These are phyloP conservation scores for Xenops minutus DNA, from an alignment of 2,797 vertebrate genomes.

Conservation along the genomic window DNA sequence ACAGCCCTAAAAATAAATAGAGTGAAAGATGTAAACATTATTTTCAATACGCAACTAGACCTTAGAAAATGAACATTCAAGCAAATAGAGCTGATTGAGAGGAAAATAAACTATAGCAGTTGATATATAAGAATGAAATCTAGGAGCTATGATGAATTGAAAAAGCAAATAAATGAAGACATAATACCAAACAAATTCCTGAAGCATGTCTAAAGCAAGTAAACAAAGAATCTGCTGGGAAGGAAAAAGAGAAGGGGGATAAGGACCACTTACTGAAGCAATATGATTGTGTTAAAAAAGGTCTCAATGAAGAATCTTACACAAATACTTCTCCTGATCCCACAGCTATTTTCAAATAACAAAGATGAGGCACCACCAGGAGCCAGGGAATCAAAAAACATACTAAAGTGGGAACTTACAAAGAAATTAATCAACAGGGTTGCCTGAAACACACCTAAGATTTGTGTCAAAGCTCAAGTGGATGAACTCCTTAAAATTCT, in stretches of 20 bases:
- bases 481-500: not conserved
- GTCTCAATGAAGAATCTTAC: not conserved
- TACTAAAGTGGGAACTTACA: not conserved
- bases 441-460: not conserved
- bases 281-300: not conserved
- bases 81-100: not conserved
- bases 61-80: not conserved
- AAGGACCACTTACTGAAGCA: not conserved
- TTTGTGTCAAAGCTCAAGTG: not conserved
- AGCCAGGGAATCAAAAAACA: not conserved
- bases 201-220: not conserved
- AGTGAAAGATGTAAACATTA: not conserved
- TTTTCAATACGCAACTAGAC: not conserved
- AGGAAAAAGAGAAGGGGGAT: not conserved
- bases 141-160: not conserved
- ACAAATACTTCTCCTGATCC: not conserved
- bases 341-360: not conserved
- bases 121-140: not conserved
- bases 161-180: constrained; percentile 17
- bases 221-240: not conserved
- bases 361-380: not conserved
- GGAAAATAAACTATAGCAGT: not conserved
- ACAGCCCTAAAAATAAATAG: not conserved
- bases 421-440: not conserved
- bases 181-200: not conserved